Percentiles rank a stretch among this genome's conserved stretches.
Conservation (phyloP, 2,888 invertebrate genomes). For the Microctonus hyperodae region DNA sequence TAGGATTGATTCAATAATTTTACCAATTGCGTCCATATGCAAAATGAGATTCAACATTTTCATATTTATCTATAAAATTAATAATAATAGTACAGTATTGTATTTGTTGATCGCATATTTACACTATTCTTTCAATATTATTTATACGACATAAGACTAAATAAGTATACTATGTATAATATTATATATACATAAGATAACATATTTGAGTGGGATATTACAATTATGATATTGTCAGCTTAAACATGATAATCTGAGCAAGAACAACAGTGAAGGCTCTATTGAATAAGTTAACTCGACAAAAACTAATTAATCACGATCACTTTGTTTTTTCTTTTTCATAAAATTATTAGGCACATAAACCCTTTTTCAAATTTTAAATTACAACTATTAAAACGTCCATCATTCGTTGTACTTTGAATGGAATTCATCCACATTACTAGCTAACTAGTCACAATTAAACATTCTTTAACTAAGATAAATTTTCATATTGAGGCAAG, state of each 20-base stretch:
- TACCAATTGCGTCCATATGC: not conserved
- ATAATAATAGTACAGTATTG: not conserved
- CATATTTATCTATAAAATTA: not conserved
- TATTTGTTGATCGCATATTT: conserved; percentile 29
- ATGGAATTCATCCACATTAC: not conserved
- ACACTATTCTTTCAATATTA: conserved; percentile 20
- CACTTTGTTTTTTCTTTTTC: conserved; percentile 3
- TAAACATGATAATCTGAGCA: conserved; percentile 28
- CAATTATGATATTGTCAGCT: conserved; percentile 29
- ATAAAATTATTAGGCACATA: conserved; percentile 26
- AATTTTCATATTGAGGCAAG: not conserved
- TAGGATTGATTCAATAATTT: not conserved
- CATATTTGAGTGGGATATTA: not conserved
- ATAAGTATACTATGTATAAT: conserved; percentile 19
- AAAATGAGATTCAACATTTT: conserved; percentile 2
- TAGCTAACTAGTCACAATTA: not conserved
- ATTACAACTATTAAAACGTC: conserved; percentile 1
- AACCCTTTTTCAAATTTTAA: conserved; percentile 16
- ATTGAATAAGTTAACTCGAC: not conserved
- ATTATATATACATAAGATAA: conserved; percentile 29
- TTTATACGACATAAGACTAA: not conserved
- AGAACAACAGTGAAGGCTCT: not conserved
- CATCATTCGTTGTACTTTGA: conserved; percentile 25
- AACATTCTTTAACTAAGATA: not conserved
- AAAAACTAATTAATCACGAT: not conserved